Base-by-base conservation (phyloP, 1,140 invertebrate species). In the Thaumatotibia leucotreta region DNA sequence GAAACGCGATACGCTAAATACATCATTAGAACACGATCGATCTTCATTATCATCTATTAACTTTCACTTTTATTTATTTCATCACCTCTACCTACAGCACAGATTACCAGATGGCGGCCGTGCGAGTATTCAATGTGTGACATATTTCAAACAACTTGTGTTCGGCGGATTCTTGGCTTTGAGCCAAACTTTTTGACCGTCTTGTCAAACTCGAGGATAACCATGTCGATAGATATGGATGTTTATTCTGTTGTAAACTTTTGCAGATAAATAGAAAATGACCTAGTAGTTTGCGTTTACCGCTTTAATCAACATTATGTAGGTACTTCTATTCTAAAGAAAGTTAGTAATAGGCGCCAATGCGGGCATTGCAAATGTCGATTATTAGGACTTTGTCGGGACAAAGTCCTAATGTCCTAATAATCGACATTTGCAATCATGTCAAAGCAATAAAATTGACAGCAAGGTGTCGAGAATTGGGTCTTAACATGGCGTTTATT, bases 51-150 rank as follows among this genome's bases (percentile, higher is more conserved):
- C 24, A 58, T 27, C 17, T 24, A 31, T 58, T 58, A 58, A 14
- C 24, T 29, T 58, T 58, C 27, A 58, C 52, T 58, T 31, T 27
- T 14, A 58, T 31, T 58, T 58, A n/a, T 58, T 58, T 31, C 52
- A 58, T 54, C 20, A 27, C 23, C 11, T 29, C 24, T 6, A 8
- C 0, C 24, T 1, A 39, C 3, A 11, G 33, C 52, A 58, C 5
- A 29, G 52, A 58, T 58, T 17, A 29, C 29, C 24, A 17, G 24
- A 31, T 31, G 24, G n/a, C 4, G 22, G 50, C 50, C 2, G n/a
- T 58, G 23, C 52, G n/a, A 27, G n/a, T 27, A 29, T n/a, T n/a
- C 10, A 39, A 39, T 1, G 27, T 17, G 27, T 58, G 24, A 58
- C 52, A 54, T 58, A 27, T 31, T 29, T 27, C 2, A n/a, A 54